Evolutionary conservation across 2,113 vertebrate species (phyloP), one percentile per base, ranked within the genome.

Genomic region (Tor tambroides): DNA sequence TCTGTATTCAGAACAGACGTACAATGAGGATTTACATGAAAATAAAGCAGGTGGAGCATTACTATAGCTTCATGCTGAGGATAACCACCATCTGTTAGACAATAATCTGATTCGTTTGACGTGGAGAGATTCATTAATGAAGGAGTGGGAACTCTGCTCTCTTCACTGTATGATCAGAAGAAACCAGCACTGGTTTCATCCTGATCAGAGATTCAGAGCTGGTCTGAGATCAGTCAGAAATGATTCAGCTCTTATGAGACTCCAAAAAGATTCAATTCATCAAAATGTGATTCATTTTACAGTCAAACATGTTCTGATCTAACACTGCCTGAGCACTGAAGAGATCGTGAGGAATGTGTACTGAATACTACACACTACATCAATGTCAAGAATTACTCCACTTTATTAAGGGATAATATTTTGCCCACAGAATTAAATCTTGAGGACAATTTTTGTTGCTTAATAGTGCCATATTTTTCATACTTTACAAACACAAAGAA

Each of bases 171-270:
- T 17, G 28, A 67, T 67, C 65, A 67, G 65, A 67, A 30, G 65
- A 67, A 32, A 67, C n/a, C 65, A 32, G 14, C 63, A 67, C 5
- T 2, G 5, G 63, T 28, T 65, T 65, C 26, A 65, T 28, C 61
- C n/a, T 49, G 43, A 28, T 77, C n/a, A 43, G 75, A n/a, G 75
- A 41, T 46, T 26, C 46, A 46, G 8, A 41, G 26, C 75, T 49
- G 75, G 43, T 28, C 41, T 17, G 49, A 51, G 75, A 49, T 78
- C 75, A 46, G 75, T 26, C 49, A 77, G 75, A 26, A 46, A 46
- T 46, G 43, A 2, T 12, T 46, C 43, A 12, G 63, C 28, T 67
- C 28, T 63, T 63, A 30, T 65, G 0, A 65, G 26, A 28, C 61
- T 65, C 61, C 61, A 30, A 30, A 30, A 65, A 65, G 26, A 30